Base-by-base conservation (phyloP, 2,888 invertebrate species). In the Taphrorychus bicolor region DNA sequence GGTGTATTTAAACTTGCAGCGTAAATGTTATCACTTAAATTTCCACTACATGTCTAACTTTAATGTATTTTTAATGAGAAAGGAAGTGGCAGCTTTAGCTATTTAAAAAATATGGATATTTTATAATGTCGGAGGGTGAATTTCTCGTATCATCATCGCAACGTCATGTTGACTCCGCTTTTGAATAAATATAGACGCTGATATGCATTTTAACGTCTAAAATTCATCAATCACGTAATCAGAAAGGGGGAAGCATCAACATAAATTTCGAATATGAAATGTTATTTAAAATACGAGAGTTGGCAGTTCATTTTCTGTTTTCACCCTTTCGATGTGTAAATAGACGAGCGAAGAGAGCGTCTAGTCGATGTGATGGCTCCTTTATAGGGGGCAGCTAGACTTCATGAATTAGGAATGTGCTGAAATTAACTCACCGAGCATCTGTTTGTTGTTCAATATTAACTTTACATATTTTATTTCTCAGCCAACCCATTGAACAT, bases 171-270 rank as follows among this genome's bases (percentile, higher is more conserved):
- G 61, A 67, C 58, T 67, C 58, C 54, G 67, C 67, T 62, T 67
- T 67, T 67, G 67, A 62, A 67, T 67, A 62, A 67, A 67, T 61
- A 62, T 61, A 67, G 58, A 67, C 45, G 56, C 67, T 57, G 67
- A 62, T 67, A 58, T 52, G 61, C 67, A 57, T 58, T 62, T 66
- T 62, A 58, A 58, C 58, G 61, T 67, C 62, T 58, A 60, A 67
- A 66, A 58, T 57, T 58, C 67, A 67, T 67, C 61, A 67, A 67
- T 67, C 67, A 67, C 52, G 40, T 24, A 58, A 57, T 62, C 58
- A 67, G 19, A 62, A 67, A 41, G 24, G 32, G 48, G 59, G 60
- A 58, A 63, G 59, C 66, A 70, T 69, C 59, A 61, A 61, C 64
- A 61, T 60, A 45, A 69, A 68, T 40, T 60, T 52, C 21, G 11